phyloP scores from a whole-genome alignment of 1,140 invertebrate species.

The Pantala flavescens region DNA sequence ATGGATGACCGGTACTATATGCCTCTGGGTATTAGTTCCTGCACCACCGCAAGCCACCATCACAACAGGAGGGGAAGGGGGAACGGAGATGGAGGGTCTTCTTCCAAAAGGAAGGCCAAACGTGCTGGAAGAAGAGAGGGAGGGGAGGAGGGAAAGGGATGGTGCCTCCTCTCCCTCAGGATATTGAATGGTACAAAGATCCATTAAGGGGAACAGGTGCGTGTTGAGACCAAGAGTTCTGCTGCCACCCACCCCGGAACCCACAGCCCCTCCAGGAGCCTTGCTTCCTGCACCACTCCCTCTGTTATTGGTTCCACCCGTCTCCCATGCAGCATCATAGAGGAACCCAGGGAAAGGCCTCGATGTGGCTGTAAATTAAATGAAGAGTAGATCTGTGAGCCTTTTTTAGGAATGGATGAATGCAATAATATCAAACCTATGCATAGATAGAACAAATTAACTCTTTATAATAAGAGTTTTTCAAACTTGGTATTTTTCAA shows the following conservation, averaged over 20 bases:
- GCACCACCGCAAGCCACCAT: not conserved
- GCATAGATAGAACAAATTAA: too few relatives aligned
- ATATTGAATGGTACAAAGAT: not conserved
- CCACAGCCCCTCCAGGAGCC: not conserved
- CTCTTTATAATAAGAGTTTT: too few relatives aligned
- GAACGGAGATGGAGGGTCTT: not conserved
- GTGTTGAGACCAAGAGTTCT: not conserved
- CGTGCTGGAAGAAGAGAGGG: not conserved
- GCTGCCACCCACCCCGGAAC: not conserved
- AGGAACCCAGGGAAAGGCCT: slow-evolving; percentile 2
- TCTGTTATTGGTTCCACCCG: not conserved
- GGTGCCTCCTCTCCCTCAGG: not conserved
- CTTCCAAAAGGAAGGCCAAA: not conserved
- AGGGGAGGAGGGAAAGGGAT: not conserved
- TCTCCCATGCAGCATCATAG: not conserved
- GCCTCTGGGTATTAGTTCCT: not conserved
- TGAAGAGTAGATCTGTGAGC: too few relatives aligned
- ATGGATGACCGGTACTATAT: not conserved
- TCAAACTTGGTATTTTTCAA: too few relatives aligned
- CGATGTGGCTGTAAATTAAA: not conserved
- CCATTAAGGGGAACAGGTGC: not conserved
- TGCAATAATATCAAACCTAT: too few relatives aligned
- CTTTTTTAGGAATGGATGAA: too few relatives aligned
- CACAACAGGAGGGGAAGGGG: not conserved
- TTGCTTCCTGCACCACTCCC: not conserved